Conservation (phyloP, 2,888 invertebrate species). For the Microctonus aethiopoides region DNA sequence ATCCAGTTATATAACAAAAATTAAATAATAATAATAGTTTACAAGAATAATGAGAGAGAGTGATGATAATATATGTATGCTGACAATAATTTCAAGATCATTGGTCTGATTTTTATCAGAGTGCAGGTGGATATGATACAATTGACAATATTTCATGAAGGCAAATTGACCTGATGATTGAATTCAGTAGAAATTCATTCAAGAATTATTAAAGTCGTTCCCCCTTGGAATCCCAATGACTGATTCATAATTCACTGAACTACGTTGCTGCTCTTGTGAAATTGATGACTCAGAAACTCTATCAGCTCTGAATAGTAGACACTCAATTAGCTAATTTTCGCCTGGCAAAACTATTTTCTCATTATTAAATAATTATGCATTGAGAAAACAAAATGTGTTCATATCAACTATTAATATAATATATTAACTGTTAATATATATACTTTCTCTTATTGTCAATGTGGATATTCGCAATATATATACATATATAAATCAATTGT, state of each 20-base stretch:
- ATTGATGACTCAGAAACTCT: neutral
- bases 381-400: no score
- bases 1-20: neutral
- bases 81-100: neutral
- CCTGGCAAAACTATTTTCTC: no score
- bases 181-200: neutral
- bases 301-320: conserved; percentile 4
- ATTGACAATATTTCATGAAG: neutral
- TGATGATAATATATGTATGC: neutral
- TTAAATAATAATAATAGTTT: neutral
- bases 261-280: neutral
- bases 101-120: neutral
- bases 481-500: neutral
- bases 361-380: no score
- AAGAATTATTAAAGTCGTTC: neutral
- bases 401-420: no score
- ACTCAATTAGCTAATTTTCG: neutral
- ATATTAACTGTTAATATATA: no score
- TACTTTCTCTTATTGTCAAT: no score
- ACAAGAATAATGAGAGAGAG: neutral
- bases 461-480: no score
- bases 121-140: neutral
- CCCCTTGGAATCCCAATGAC: neutral
- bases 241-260: conserved; percentile 8
- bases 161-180: neutral